These are phyloP conservation scores for Dendrocincla tyrannina DNA, from an alignment of 2,797 vertebrate genomes.

Conservation along the genomic window DNA sequence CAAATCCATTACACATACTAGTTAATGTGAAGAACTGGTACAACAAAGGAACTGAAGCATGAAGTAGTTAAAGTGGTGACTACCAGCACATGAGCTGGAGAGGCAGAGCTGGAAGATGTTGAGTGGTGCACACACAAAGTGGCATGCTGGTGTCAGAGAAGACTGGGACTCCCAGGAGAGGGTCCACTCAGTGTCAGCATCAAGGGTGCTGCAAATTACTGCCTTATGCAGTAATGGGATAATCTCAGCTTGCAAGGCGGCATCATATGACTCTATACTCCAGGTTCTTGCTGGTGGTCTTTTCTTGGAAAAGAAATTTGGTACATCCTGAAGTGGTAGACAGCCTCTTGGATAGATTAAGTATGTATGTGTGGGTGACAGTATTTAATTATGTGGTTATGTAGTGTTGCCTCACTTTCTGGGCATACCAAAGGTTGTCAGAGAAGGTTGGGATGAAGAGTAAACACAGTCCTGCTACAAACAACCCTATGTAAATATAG, in stretches of 20 bases:
- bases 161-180: too few species aligned
- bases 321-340: not conserved
- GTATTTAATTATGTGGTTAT: not conserved
- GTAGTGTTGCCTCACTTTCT: not conserved
- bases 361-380: not conserved
- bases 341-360: not conserved
- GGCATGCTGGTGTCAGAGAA: fast-evolving
- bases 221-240: not conserved
- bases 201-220: not conserved
- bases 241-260: not conserved
- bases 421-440: not conserved
- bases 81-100: not conserved
- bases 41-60: not conserved
- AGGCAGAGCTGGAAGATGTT: not conserved
- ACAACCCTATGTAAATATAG: not conserved
- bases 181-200: not conserved
- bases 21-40: not conserved
- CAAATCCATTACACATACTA: not conserved
- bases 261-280: not conserved
- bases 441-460: not conserved
- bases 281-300: not conserved
- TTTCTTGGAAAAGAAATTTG: not conserved
- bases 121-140: not conserved
- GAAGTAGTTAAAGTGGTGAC: not conserved
- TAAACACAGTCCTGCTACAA: not conserved